Conservation (phyloP, 2,888 invertebrate species). For the Platycnemis pennipes region DNA sequence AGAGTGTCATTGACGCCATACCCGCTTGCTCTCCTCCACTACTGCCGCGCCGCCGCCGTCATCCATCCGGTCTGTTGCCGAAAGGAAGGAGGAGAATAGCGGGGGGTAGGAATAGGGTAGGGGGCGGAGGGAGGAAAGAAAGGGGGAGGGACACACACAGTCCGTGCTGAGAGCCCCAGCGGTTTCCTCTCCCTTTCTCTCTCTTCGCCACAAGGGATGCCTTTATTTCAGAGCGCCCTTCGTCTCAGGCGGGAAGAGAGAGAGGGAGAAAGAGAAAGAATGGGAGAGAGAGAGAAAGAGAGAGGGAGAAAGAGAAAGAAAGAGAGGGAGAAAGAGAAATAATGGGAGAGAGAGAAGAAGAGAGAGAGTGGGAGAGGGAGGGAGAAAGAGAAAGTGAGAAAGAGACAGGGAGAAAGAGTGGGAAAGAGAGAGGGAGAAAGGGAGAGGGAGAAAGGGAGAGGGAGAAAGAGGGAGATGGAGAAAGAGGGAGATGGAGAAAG, state of each 20-base stretch:
- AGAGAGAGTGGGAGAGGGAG: not conserved
- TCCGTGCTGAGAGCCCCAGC: too few species aligned
- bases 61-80: conserved; percentile 36
- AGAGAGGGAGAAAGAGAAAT: not conserved
- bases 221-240: conserved; percentile 1
- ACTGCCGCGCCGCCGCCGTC: not conserved
- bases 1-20: not conserved
- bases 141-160: too few species aligned
- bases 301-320: not conserved
- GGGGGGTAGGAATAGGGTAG: not conserved
- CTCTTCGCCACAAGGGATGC: not conserved
- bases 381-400: not conserved
- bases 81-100: not conserved
- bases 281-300: not conserved
- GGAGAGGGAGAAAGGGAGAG: not conserved
- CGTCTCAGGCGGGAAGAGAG: not conserved
- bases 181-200: too few species aligned
- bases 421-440: not conserved
- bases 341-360: not conserved
- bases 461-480: not conserved
- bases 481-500: not conserved
- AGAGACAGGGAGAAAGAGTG: not conserved
- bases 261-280: not conserved
- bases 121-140: not conserved
- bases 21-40: not conserved